Conservation (phyloP, 2,888 invertebrate species). For the Agrilus cyanescens region DNA sequence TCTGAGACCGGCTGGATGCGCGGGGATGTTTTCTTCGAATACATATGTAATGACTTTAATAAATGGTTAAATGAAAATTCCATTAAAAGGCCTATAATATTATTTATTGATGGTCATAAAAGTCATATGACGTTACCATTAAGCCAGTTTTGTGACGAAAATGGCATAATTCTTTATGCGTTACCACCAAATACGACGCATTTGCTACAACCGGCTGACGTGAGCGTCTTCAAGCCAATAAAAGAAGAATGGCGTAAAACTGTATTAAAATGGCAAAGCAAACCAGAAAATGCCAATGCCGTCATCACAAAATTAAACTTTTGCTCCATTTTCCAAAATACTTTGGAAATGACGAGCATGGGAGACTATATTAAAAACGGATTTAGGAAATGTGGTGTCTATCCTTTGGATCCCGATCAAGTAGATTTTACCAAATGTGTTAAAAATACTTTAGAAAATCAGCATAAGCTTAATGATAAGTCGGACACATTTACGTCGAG, state of each 20-base stretch:
- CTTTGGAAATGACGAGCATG: too few species aligned
- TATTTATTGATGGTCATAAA: conserved; percentile 20
- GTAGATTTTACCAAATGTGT: conserved; percentile 18
- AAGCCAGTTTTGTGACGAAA: conserved; percentile 13
- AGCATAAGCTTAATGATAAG: too few species aligned
- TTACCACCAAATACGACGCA: conserved; percentile 11
- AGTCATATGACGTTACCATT: conserved; percentile 16
- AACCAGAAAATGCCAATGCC: conserved; percentile 8
- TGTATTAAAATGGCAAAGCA: conserved; percentile 9
- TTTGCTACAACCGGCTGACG: conserved; percentile 6
- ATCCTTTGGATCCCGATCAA: conserved; percentile 14
- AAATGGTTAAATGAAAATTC: too few species aligned
- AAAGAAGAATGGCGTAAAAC: conserved; percentile 16
- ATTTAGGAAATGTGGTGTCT: conserved; percentile 17
- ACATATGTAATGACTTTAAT: too few species aligned
- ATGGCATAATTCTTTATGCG: conserved; percentile 6
- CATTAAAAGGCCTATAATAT: conserved; percentile 15
- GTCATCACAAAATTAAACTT: conserved; percentile 16
- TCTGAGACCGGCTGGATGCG: too few species aligned
- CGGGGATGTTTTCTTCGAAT: too few species aligned
- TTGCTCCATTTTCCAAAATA: too few species aligned
- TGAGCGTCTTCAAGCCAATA: conserved; percentile 4
- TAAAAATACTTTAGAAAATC: conserved; percentile 11
- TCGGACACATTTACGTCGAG: too few species aligned
- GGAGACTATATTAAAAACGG: too few species aligned